Base-by-base conservation (phyloP, 2,888 invertebrate genomes). In the Drosophila nr. perissopoda region DNA sequence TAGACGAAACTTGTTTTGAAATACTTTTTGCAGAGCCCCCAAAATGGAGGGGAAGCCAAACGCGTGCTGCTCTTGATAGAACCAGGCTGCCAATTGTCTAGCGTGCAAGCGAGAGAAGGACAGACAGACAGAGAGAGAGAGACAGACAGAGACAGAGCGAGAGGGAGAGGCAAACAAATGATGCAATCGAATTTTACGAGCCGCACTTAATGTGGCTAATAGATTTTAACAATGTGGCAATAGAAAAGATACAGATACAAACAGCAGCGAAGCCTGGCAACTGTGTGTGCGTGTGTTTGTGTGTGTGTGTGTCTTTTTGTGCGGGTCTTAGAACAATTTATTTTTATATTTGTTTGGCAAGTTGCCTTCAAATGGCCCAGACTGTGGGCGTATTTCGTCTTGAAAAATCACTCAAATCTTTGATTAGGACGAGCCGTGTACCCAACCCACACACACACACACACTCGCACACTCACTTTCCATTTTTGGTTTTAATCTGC, bases 131-230 rank as follows among this genome's bases (percentile, higher is more conserved):
- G 5, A 40, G n/a, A 21, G 6, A 13, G 36, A 4, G 36, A 36
- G 16, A 4, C 0, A 36, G 6, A 36, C 70, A 54, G 1, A 18
- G 18, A 18, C 7, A 52, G 16, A 18, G 38, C 13, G 27, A 51
- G 18, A n/a, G n/a, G 29, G 51, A 51, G 29, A n/a, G 80, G 80
- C 76, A 89, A 90, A 87, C 87, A 87, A 87, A 87, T 87, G 87
- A 87, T 87, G 87, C 90, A 90, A 87, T 87, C 89, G 87, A 87
- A 90, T 87, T 87, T 87, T 87, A 87, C 89, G 87, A 90, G 90
- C 90, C 89, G 76, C 87, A 90, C 87, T 90, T 90, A 87, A 87
- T 87, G 87, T 89, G 87, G 87, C 87, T 90, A 87, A 87, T 87
- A 87, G 87, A 87, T 87, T 87, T 90, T 89, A 90, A 87, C 87